phyloP scores from a whole-genome alignment of 2,797 vertebrate species.

The Geotrypetes seraphini region DNA sequence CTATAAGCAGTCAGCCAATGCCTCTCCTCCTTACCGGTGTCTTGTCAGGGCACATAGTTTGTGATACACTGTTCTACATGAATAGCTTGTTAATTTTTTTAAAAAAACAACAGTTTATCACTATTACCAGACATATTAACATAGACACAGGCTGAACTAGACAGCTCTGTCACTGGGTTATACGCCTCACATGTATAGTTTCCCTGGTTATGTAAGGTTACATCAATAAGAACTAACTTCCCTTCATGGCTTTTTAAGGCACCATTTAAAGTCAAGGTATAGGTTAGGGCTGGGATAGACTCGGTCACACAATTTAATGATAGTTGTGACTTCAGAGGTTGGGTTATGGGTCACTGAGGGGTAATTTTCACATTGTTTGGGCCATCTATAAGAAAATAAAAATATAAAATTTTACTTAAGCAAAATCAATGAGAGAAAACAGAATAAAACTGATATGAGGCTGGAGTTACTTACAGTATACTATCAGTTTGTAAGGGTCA shows the following conservation, averaged over 20 bases:
- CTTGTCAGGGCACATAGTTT: no score
- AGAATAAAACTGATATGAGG: neutral
- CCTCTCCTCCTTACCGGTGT: no score
- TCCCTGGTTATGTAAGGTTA: neutral
- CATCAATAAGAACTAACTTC: neutral
- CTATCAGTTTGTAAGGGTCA: neutral
- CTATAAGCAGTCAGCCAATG: no score
- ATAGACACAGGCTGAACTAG: neutral
- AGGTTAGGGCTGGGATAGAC: neutral
- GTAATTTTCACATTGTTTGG: neutral
- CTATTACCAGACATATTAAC: no score
- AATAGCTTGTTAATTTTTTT: no score
- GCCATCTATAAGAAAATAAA: no score
- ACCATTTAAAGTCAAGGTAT: constrained; percentile 1
- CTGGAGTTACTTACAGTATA: neutral
- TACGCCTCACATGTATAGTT: constrained; percentile 4
- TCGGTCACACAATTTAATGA: neutral
- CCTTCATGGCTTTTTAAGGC: accelerated
- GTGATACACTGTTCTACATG: no score
- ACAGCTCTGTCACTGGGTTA: neutral
- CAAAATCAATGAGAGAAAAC: neutral
- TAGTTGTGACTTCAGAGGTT: neutral
- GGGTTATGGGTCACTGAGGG: neutral
- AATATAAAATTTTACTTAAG: neutral
- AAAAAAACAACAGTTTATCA: no score